phyloP scores from a whole-genome alignment of 2,797 vertebrate species.

The Protonibea diacanthus region DNA sequence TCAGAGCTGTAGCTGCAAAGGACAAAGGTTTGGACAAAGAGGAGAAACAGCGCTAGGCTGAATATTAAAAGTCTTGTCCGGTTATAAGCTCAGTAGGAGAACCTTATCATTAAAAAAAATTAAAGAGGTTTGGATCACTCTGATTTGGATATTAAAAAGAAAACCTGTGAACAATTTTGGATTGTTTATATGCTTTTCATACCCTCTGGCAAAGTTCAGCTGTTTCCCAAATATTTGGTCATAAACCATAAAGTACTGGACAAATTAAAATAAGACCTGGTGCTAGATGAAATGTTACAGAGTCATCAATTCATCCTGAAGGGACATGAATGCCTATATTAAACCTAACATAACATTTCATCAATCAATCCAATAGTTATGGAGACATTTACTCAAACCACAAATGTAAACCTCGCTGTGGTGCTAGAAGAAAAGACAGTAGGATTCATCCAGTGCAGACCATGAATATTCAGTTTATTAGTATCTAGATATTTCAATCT shows the following conservation, averaged over 20 bases:
- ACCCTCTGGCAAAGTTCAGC: background rate
- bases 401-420: background rate
- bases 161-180: background rate
- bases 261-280: background rate
- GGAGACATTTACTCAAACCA: too few relatives aligned
- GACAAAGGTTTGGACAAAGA: background rate
- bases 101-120: background rate
- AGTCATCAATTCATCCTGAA: too few relatives aligned
- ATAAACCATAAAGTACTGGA: background rate
- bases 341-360: too few relatives aligned
- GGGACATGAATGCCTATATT: too few relatives aligned
- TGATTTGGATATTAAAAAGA: background rate
- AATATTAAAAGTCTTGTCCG: background rate
- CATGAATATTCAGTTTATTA: too few relatives aligned
- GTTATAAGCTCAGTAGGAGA: background rate
- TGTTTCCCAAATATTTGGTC: background rate
- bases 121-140: background rate
- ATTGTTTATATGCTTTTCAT: too few relatives aligned
- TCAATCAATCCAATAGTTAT: too few relatives aligned
- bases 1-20: background rate
- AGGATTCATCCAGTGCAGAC: background rate
- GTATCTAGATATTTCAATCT: background rate
- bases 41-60: background rate
- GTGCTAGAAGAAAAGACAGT: background rate
- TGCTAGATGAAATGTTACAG: background rate